These are phyloP conservation scores for Harlomillsia oculata DNA, from an alignment of 1,140 invertebrate genomes.

Conservation along the genomic window DNA sequence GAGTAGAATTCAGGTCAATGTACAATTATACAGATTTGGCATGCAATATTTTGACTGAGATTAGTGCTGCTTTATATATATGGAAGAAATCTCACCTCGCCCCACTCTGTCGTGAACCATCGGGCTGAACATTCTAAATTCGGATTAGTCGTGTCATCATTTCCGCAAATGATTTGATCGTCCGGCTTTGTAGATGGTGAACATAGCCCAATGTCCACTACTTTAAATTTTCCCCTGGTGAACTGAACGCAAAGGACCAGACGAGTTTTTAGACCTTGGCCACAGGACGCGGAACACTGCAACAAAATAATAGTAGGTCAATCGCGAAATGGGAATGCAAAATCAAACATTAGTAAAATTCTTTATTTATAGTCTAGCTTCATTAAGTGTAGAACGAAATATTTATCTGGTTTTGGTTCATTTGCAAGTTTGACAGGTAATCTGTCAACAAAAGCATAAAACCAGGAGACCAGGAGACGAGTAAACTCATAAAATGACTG, in stretches of 20 bases:
- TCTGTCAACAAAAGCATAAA: no score
- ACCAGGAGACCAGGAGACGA: no score
- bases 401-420: no score
- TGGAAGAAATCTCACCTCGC: slow-evolving; percentile 18
- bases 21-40: neutral
- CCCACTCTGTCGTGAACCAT: slow-evolving; percentile 41
- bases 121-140: slow-evolving; percentile 38
- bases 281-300: slow-evolving; percentile 45
- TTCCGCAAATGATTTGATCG: slow-evolving; percentile 37
- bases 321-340: no score
- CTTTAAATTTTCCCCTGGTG: slow-evolving; percentile 38
- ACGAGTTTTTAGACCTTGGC: slow-evolving; percentile 39
- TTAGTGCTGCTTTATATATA: neutral
- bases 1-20: neutral
- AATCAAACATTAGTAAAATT: no score
- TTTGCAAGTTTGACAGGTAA: no score
- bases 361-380: no score
- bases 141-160: slow-evolving; percentile 24
- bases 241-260: slow-evolving; percentile 41
- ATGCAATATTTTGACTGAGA: neutral
- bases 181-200: slow-evolving; percentile 35
- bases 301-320: slow-evolving; percentile 33
- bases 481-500: no score
- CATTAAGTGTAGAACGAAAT: no score
- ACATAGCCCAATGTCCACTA: slow-evolving; percentile 39